Base-by-base conservation (phyloP, 2,888 invertebrate genomes). In the Labia minor region DNA sequence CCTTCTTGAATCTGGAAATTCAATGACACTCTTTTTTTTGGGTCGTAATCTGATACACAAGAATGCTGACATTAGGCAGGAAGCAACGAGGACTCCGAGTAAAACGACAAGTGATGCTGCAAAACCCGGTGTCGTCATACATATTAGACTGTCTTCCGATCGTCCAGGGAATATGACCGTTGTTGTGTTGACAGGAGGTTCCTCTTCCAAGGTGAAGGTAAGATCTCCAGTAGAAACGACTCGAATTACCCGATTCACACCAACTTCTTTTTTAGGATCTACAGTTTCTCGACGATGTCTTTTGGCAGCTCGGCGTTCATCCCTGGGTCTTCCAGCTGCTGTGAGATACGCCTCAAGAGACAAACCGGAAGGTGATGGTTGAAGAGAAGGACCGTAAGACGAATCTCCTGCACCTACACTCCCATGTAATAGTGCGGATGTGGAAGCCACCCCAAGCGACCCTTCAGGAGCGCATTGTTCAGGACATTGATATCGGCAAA, bases 101-200 rank as follows among this genome's bases (percentile, higher is more conserved):
- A 95, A 82, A 63, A 94, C 85, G 65, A 93, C 85, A 21, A 95
- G 81, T 21, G 92, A 91, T 33, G 91, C 89, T 49, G 92, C 89
- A 74, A 95, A 95, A 11, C 94, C 92, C n/a, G 92, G 90, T 2
- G 93, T 93, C 0, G 94, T 93, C 92, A 95, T 93, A 78, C 94
- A 95, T 71, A 95, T 92, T 69, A 92, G 80, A 19, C 85, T 86
- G 71, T 84, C 83, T 71, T 85, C 84, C 19, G 37, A 61, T 16
- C 81, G 79, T 1, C 86, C 85, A 1, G 91, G 90, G 74, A 88
- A 87, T 0, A 88, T 82, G 81, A 88, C 84, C 0, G 91, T 84
- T 14, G 85, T 82, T 63, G 83, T 79, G 2, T 83, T 81, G 70
- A 81, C 74, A 61, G 83, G 81, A 71, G 75, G 78, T 64, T 77